Conservation (phyloP, 2,888 invertebrate species). For the Dasysyrphus albostriatus region DNA sequence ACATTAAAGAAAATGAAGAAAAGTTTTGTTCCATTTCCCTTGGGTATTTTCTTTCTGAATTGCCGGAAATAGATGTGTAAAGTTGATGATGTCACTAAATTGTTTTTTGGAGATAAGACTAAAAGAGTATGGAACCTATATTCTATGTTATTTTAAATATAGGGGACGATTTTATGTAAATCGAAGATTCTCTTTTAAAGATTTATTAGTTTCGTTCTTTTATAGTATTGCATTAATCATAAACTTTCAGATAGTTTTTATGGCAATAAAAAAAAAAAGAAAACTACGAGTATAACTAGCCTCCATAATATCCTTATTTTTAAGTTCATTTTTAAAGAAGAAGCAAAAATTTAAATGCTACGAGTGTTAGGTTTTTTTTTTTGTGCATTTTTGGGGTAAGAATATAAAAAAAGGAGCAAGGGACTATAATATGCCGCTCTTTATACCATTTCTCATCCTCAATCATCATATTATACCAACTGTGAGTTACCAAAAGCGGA, state of each 20-base stretch:
- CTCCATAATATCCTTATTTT: too few species aligned
- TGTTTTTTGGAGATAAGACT: background rate
- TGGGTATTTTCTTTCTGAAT: background rate
- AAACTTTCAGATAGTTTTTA: background rate
- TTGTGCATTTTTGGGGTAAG: background rate
- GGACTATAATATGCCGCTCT: background rate
- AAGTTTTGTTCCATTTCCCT: background rate
- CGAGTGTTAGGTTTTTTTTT: background rate
- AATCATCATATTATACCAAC: conserved; percentile 37
- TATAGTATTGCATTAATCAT: background rate
- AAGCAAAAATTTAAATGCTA: too few species aligned
- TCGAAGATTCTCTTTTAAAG: background rate
- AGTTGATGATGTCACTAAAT: conserved; percentile 19
- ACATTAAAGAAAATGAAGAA: conserved; percentile 6
- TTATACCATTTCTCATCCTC: background rate
- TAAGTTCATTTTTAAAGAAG: too few species aligned
- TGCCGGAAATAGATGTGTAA: background rate
- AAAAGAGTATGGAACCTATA: background rate
- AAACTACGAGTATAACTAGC: too few species aligned
- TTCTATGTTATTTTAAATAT: background rate
- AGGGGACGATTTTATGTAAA: background rate
- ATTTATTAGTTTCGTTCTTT: background rate
- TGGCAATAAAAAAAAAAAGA: too few species aligned
- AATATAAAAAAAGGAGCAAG: background rate
- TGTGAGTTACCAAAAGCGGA: conserved; percentile 57